A percentile compares a stretch with the other conserved stretches of the same genome.
Conservation (phyloP, 1,140 invertebrate species). For the Mylabris phalerata region DNA sequence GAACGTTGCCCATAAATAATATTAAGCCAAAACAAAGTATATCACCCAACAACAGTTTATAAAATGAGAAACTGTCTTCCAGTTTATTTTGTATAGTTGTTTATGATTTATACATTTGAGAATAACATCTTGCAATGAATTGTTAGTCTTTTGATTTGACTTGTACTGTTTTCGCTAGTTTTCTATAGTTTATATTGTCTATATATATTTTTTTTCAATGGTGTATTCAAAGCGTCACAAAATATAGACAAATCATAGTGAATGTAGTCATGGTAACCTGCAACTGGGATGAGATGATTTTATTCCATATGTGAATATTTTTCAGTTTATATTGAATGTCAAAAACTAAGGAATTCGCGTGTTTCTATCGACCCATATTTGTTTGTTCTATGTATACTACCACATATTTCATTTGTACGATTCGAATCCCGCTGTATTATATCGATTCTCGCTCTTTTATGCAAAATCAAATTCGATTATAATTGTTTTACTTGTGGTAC, state of each 20-base stretch:
- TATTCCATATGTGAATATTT: conserved; percentile 4
- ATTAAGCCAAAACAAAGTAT: conserved; percentile 12
- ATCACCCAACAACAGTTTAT: conserved; percentile 13
- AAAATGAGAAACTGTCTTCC: conserved; percentile 11
- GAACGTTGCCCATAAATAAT: conserved; percentile 9
- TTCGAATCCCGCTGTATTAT: background rate
- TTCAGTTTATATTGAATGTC: conserved; percentile 8
- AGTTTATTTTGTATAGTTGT: conserved; percentile 12
- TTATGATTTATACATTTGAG: conserved; percentile 10
- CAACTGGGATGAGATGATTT: conserved; percentile 8
- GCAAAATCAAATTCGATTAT: background rate
- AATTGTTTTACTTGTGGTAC: no score
- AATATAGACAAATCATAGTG: background rate
- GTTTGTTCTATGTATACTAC: conserved; percentile 7
- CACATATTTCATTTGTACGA: conserved; percentile 14
- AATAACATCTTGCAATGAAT: conserved; percentile 12
- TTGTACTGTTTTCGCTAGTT: no score
- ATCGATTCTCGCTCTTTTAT: background rate
- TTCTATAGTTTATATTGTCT: no score
- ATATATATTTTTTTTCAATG: no score
- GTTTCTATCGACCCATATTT: conserved; percentile 2
- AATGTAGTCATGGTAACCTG: conserved; percentile 8
- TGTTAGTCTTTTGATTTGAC: conserved; percentile 13
- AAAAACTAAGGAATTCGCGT: conserved; percentile 9
- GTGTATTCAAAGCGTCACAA: no score